Evolutionary conservation across 2,888 invertebrate species (phyloP), one percentile per base, ranked within the genome.

Genomic region (Ceraclea dissimilis): DNA sequence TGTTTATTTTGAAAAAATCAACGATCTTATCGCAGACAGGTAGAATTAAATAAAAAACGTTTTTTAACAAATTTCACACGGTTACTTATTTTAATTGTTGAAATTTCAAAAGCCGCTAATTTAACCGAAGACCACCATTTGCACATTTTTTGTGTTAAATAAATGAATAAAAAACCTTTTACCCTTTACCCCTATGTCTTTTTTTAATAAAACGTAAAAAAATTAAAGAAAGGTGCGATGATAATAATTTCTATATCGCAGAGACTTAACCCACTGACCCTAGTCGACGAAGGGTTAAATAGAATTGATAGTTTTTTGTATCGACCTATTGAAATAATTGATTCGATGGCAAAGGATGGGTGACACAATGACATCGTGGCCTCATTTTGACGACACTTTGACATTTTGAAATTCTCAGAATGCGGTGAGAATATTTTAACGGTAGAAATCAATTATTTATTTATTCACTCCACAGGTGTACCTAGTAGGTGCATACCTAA

Each of bases 101-200:
- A n/a, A 26, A 6, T 26, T 26, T n/a, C 39, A 61, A 61, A 61
- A 61, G 61, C 57, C 54, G 54, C 59, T 61, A 61, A 61, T 61
- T 61, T 61, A 22, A 59, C 54, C 54, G 47, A 47, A 59, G 61
- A 59, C 39, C 39, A 26, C 26, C 16, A 39, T 54, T 54, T 44
- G 43, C 17, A 21, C 22, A 51, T 47, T 52, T 56, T 34, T 19
- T n/a, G 17, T 51, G 21, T 46, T 2, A 19, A 19, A 18, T 18
- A 46, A 46, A 46, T 4, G 4, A 39, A 39, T 19, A 49, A 21
- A 21, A 22, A 46, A 46, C 22, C 22, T 46, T 52, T 52, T 26
- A 49, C 26, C 49, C 26, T 49, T 49, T 49, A 20, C 21, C 49
- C 33, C 19, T 11, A 16, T n/a, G 2, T 18, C 2, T 31, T 2